Percentiles rank a stretch among this genome's conserved stretches.
phyloP scores from a whole-genome alignment of 2,888 invertebrate species.

The Silvanus unidentatus region DNA sequence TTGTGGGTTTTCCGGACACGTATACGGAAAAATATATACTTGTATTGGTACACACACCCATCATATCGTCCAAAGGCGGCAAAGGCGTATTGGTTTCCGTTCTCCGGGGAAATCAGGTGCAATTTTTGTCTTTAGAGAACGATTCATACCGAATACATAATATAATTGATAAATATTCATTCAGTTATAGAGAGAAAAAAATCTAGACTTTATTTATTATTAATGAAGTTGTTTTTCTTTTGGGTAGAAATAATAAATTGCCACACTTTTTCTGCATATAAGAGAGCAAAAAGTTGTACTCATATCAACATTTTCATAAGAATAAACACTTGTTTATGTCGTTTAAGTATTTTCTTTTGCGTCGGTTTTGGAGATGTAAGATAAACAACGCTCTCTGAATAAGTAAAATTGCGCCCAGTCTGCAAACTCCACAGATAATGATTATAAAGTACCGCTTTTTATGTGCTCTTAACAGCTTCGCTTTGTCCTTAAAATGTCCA shows the following conservation, averaged over 20 bases:
- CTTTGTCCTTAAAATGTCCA: constrained; percentile 33
- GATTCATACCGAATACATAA: constrained; percentile 11
- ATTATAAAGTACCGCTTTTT: constrained; percentile 39
- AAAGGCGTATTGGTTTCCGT: constrained; percentile 8
- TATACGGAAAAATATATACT: constrained; percentile 5
- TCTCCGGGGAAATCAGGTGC: constrained; percentile 13
- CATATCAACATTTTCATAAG: constrained; percentile 22
- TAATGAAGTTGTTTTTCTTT: too few species aligned
- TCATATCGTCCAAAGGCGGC: too few species aligned
- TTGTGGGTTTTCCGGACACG: constrained; percentile 6
- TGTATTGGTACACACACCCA: neutral
- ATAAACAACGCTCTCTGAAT: constrained; percentile 7
- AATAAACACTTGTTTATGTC: constrained; percentile 26
- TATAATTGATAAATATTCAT: too few species aligned
- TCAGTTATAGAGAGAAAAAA: too few species aligned
- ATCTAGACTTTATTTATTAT: too few species aligned
- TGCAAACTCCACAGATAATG: constrained; percentile 35
- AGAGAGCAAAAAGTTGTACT: too few species aligned
- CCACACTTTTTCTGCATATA: constrained; percentile 9
- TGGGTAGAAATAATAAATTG: too few species aligned
- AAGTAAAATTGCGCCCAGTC: constrained; percentile 34
- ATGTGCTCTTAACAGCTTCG: constrained; percentile 36
- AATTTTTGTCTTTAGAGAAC: constrained; percentile 14
- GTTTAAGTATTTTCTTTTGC: constrained; percentile 10
- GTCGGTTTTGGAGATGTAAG: constrained; percentile 10